Base-by-base conservation (phyloP, 1,140 invertebrate genomes). In the Octopus sinensis region DNA sequence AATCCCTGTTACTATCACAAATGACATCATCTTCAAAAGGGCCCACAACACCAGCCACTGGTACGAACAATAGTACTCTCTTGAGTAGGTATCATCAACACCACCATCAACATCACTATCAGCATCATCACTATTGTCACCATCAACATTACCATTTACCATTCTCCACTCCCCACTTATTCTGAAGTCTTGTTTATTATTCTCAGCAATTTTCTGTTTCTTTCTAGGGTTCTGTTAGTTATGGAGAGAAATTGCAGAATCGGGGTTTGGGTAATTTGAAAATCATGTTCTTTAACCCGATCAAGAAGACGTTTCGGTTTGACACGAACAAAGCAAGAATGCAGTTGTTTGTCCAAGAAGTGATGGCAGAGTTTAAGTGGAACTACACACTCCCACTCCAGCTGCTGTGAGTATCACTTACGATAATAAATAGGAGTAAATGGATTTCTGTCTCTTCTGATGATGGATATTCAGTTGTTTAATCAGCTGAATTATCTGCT, bases 301-400 rank as follows among this genome's bases (percentile, higher is more conserved):
- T 93, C 82, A 93, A 96, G 82, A 93, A 95, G 84, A 96, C 96
- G 0, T 98, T 97, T 87, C 93, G 96, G 77, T 96, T 98, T 91
- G 96, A 97, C 89, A 88, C 88, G 5, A 97, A 96, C 0, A 95
- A 95, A 5, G 92, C 96, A 6, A 95, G 95, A 4, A 95, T 95
- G 6, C 96, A 97, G 90, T 96, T 98, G 75, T 95, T 95, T 80
- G 96, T 97, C 4, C 95, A 97, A 86, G 97, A 99, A 91, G 94
- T 96, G 81, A 96, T 98, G 95, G 94, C 95, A 0, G 97, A 98
- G 89, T 95, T 95, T 80, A 95, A 94, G 87, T 90, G 97, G 1
- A 95, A 95, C 85, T 97, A 96, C 86, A 91, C 93, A 54, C 93
- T 98, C 88, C 97, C 97, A 5, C 94, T 96, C 84, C 95, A 97